Evolutionary conservation across 2,113 vertebrate genomes (phyloP).

Genomic region (Blennius ocellaris): DNA sequence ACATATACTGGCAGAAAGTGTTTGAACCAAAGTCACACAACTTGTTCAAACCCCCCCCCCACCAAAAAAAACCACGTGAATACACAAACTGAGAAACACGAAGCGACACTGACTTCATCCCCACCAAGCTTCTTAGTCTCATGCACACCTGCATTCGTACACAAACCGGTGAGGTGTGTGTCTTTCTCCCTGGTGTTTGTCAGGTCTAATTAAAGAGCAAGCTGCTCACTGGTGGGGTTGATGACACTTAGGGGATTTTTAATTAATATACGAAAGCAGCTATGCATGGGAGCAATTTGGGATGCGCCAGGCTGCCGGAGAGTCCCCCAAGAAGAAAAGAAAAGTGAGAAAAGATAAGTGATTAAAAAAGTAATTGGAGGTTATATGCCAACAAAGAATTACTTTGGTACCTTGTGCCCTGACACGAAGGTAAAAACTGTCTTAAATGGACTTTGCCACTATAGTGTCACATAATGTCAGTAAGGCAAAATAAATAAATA

Average conservation of each 20-base stretch:
- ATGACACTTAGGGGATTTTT: slow-evolving; percentile 63
- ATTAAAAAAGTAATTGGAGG: too few species aligned
- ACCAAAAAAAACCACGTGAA: slow-evolving; percentile 6
- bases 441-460: too few species aligned
- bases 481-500: too few species aligned
- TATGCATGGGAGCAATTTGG: slow-evolving; percentile 23
- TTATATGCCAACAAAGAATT: too few species aligned
- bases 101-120: slow-evolving; percentile 21
- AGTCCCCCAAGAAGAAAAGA: not conserved
- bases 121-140: slow-evolving; percentile 16
- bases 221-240: slow-evolving; percentile 62
- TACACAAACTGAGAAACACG: slow-evolving; percentile 1
- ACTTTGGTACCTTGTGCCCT: too few species aligned
- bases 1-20: too few species aligned
- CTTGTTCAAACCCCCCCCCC: not conserved
- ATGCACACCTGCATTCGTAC: slow-evolving; percentile 46
- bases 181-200: slow-evolving; percentile 47
- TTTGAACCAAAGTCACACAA: not conserved
- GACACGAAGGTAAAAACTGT: too few species aligned
- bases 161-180: slow-evolving; percentile 35
- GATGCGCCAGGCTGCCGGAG: slow-evolving; percentile 24
- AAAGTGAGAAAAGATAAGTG: not conserved
- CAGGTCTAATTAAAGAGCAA: slow-evolving; percentile 69
- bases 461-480: too few species aligned
- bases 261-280: slow-evolving; percentile 66